Evolutionary conservation across 1,140 invertebrate species (phyloP), one percentile per base, ranked within the genome.

Genomic region (Asobara japonica): DNA sequence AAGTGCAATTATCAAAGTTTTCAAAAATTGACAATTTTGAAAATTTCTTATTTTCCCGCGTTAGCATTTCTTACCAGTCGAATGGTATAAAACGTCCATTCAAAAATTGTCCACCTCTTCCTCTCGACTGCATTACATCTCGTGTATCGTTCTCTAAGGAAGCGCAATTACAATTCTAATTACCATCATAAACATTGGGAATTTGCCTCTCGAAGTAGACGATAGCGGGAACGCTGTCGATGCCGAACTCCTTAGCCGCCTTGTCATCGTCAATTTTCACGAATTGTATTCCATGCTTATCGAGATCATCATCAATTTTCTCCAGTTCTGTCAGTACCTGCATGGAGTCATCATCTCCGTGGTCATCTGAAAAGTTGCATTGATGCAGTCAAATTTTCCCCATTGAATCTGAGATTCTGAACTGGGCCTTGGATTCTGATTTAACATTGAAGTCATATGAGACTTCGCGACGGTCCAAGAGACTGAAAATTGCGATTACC

Each of bases 201-300:
- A 97, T 94, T 84, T 95, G 92, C 82, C 96, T 96, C 86, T 97
- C 95, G 85, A 97, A 98, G 86, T 97, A 97, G 67, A 98, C 95
- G 70, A 98, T 93, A 56, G 94, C 90, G 45, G 96, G 96, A 30
- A 95, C 84, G 69, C 92, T 89, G 80, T 97, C 94, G 76, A 97
- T 95, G 76, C 96, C 96, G 84, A 94, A 97, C 77, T 95, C 94
- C 76, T 90, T 90, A 51, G 94, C 94, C 22, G 94, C 94, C 75
- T 91, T 91, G 25, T 91, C 89, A 83, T 97, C 95, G 77, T 96
- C 95, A 75, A 97, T 96, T 87, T 97, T 97, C 2, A 97, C 96
- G 84, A 98, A 97, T 84, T 96, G 94, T 78, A 98, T 97, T 60
- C 95, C 95, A 80, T 95, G 93, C 79, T 94, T 94, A 83, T 96